Base-by-base conservation (phyloP, 23 tunicate genomes). In the Botrylloides violaceus region DNA sequence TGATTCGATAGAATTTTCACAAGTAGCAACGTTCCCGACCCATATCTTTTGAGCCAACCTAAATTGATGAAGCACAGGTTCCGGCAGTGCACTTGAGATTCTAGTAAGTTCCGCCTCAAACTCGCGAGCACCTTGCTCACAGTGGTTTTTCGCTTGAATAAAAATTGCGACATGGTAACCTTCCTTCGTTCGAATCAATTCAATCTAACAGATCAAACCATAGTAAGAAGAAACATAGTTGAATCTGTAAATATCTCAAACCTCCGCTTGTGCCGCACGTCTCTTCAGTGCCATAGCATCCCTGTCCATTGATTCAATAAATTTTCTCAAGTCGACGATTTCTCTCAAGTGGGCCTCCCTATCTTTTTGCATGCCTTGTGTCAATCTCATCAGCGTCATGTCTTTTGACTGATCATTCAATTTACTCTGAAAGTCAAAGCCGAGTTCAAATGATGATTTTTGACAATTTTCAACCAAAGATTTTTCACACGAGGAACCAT, bases 1-100 rank as follows among this genome's bases (percentile, higher is more conserved):
- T 12, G 74, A 35, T n/a, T 38, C 74, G 58, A 68, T 68, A 68
- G 56, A 32, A 9, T 68, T 28, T 38, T 1, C 74, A 1, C 74
- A 68, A 21, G 58, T 68, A 20, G 1, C 30, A 12, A 37, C 74
- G 28, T 68, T 68, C 58, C 25, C 32, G n/a, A 1, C 29, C 74
- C 74, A 68, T 22, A 23, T 23, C 1, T 28, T 28, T 32, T 68
- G 23, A 4, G 74, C 74, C 58, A 68, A 23, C 37, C 32, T 43
- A 43, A 37, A 43, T 6, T 37, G 74, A 25, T 23, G 35, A 3
- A 63, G 35, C 3, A 63, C 9, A 31, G 26, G 35, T 31, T 63
- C 70, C 33, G 70, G 58, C 0, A 68, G 0, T 43, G 31, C 47
- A 26, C 9, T 25, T 21, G 56, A 4, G 1, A 68, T 35, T 2